Evolutionary conservation across 2,113 vertebrate species (phyloP), one percentile per base, ranked within the genome.

Genomic region (Chloropsis cyanopogon): DNA sequence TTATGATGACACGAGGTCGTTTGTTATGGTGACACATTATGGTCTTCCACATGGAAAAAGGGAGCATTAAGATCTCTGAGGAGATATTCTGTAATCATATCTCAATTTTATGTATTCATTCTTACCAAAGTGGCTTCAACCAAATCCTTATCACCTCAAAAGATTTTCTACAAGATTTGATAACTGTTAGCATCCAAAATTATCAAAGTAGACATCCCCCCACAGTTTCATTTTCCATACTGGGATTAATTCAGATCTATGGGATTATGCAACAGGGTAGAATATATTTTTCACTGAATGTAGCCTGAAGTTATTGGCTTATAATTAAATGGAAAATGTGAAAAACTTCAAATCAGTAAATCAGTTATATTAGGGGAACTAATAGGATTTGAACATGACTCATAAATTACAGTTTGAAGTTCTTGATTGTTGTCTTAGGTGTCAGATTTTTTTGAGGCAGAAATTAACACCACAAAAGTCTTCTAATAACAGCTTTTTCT

Each of bases 331-430:
- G 19, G 37, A 72, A 86, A 82, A 80, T 44, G 33, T 22, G 91
- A 90, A 59, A 82, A 93, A 82, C n/a, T 20, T 88, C 26, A 63
- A 59, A 64, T 86, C 5, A 2, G 29, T 44, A 83, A 82, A 88
- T 81, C 72, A 91, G 42, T 24, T 72, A 59, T 44, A 44, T 78
- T 60, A 61, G 61, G 63, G 50, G 24, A 97, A 86, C 79, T 90
- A 85, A 85, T 23, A 89, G 64, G 76, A 95, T 90, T 96, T 88
- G 26, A 82, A 84, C 50, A 94, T 85, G 68, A 88, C 80, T 95
- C 89, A 86, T 53, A 11, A 54, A 31, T 82, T 86, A 31, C 42
- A 90, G 83, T 91, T 64, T 97, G 69, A 80, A 95, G 49, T 73
- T 85, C 63, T 49, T 72, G 75, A 95, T 81, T 85, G 65, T 60